Percentiles rank a stretch among this genome's conserved stretches.
These are phyloP conservation scores for Saccopteryx bilineata DNA, from an alignment of 2,113 vertebrate genomes.

Conservation along the genomic window DNA sequence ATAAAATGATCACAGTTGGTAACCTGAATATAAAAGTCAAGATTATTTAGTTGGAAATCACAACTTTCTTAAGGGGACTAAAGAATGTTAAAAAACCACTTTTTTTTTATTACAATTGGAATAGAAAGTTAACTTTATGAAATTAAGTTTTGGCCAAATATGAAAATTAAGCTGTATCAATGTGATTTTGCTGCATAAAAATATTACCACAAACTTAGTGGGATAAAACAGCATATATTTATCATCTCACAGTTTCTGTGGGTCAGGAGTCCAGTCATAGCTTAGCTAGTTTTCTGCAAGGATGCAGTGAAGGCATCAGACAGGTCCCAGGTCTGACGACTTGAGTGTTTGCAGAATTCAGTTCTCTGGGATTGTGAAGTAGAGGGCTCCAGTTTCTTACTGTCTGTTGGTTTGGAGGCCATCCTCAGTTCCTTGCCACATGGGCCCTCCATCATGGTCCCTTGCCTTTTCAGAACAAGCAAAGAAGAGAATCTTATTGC, in stretches of 20 bases:
- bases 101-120: not conserved
- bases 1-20: slow-evolving; percentile 16
- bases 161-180: slow-evolving; percentile 31
- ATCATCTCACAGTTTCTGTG: too few species aligned
- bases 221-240: too few species aligned
- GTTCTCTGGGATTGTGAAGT: too few species aligned
- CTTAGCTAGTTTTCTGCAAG: too few species aligned
- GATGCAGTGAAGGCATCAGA: not conserved
- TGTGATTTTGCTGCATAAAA: not conserved
- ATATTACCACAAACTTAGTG: not conserved
- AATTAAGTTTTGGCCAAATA: not conserved
- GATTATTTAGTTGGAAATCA: not conserved
- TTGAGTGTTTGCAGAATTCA: too few species aligned
- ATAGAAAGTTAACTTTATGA: not conserved
- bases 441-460: not conserved
- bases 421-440: not conserved
- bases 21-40: not conserved
- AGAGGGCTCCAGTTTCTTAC: not conserved
- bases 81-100: not conserved
- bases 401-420: not conserved
- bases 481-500: not conserved
- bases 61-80: slow-evolving; percentile 9
- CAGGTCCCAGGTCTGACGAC: not conserved
- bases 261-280: too few species aligned
- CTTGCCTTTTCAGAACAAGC: not conserved